Percentiles rank a stretch among this genome's conserved stretches.
phyloP scores from a whole-genome alignment of 2,888 invertebrate genomes.

The Drosophila nigricruria region DNA sequence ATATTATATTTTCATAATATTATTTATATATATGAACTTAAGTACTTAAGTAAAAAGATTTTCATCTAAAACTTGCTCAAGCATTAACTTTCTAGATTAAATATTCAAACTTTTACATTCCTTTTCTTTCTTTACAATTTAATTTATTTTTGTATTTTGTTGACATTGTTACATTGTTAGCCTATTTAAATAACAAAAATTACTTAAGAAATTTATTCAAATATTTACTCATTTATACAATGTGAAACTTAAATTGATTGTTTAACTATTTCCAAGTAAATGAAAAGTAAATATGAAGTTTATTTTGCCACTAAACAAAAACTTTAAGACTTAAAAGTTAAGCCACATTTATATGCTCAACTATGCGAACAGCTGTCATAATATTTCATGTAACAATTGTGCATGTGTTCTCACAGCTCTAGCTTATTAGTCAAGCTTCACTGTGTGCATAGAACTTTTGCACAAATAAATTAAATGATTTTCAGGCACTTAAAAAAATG shows the following conservation, averaged over 20 bases:
- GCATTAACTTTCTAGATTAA: too few species aligned
- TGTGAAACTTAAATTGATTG: background rate
- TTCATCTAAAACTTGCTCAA: too few species aligned
- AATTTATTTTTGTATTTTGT: background rate
- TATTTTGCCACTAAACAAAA: background rate
- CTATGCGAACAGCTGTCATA: background rate
- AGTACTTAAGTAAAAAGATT: too few species aligned
- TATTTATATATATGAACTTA: too few species aligned
- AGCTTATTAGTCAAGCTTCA: conserved; percentile 20
- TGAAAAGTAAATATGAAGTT: background rate
- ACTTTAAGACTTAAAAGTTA: background rate
- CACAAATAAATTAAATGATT: conserved; percentile 67
- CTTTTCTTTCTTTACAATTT: too few species aligned
- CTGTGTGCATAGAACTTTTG: conserved; percentile 45
- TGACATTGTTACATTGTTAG: background rate
- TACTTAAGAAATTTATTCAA: background rate
- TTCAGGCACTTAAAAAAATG: conserved; percentile 68
- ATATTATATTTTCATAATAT: too few species aligned
- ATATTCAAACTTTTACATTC: too few species aligned
- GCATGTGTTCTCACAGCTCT: background rate
- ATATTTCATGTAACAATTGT: background rate
- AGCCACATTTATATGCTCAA: background rate
- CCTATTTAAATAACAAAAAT: background rate
- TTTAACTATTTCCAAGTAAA: background rate
- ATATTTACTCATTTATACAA: background rate